Conservation (phyloP, 1,140 invertebrate genomes). For the Himalopsyche phryganea region DNA sequence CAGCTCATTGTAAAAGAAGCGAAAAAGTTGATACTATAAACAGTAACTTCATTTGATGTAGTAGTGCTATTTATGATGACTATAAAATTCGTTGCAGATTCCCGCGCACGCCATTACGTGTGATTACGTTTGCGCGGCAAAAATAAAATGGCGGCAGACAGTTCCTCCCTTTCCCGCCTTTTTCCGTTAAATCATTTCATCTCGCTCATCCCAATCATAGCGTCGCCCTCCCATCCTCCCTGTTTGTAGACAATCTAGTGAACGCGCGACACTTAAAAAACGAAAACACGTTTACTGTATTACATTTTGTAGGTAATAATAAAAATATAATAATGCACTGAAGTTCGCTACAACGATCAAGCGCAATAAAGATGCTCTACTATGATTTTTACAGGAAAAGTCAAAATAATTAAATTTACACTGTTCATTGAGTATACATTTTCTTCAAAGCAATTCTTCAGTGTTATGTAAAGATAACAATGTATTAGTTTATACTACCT, state of each 20-base stretch:
- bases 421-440: too few species aligned
- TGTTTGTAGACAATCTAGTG: slow-evolving; percentile 33
- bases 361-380: slow-evolving; percentile 14
- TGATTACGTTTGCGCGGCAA: slow-evolving; percentile 34
- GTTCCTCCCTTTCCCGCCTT: slow-evolving; percentile 10
- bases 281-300: slow-evolving; percentile 35
- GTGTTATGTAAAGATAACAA: too few species aligned
- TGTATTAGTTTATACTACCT: too few species aligned
- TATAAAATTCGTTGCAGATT: slow-evolving; percentile 17
- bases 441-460: too few species aligned
- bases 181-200: slow-evolving; percentile 1
- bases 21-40: too few species aligned
- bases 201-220: slow-evolving; percentile 4
- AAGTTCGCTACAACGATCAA: slow-evolving; percentile 7
- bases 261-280: slow-evolving; percentile 32
- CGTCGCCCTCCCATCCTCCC: slow-evolving; percentile 8
- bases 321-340: slow-evolving; percentile 32
- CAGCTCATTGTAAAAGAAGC: too few species aligned
- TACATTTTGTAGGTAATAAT: slow-evolving; percentile 26
- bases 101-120: slow-evolving; percentile 28
- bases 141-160: slow-evolving; percentile 36
- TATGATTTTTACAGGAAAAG: background rate
- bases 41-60: too few species aligned
- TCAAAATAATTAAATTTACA: too few species aligned
- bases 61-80: too few species aligned